phyloP scores from a whole-genome alignment of 2,797 vertebrate species.

The Phrynocephalus vlangalii region DNA sequence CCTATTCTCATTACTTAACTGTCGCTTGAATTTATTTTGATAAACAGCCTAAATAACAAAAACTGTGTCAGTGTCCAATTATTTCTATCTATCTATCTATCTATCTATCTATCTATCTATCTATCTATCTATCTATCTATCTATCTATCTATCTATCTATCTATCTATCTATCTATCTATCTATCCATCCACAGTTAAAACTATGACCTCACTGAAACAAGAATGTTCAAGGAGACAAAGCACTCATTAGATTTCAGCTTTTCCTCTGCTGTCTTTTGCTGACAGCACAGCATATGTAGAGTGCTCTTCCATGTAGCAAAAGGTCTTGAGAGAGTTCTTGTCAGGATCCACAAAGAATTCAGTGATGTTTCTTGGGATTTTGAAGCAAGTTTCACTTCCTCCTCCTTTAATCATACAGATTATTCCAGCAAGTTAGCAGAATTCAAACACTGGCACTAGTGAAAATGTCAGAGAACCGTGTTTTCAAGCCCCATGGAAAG shows the following conservation, averaged over 20 bases:
- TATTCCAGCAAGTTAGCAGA: conserved; percentile 56
- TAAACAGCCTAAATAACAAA: no score
- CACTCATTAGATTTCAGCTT: conserved; percentile 49
- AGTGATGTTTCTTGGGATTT: conserved; percentile 58
- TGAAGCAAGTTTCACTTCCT: conserved; percentile 46
- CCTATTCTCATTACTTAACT: no score
- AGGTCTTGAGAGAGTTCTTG: conserved; percentile 41
- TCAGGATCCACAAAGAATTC: conserved; percentile 46
- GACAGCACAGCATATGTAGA: conserved; percentile 41
- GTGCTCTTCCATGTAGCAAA: conserved; percentile 33
- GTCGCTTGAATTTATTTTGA: no score
- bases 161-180: no score
- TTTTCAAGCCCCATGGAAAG: conserved; percentile 19
- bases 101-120: no score
- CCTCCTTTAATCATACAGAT: conserved; percentile 35
- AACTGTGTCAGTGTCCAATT: no score
- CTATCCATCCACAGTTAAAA: conserved; percentile 12
- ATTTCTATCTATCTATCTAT: no score
- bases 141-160: no score
- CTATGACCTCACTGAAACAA: not conserved
- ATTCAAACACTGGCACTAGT: conserved; percentile 34
- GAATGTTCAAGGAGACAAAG: conserved; percentile 35
- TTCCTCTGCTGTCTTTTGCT: conserved; percentile 7
- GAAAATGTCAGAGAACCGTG: conserved; percentile 33
- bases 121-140: no score